Evolutionary conservation across 2,888 invertebrate genomes (phyloP), one percentile per base, ranked within the genome.

Genomic region (Pristionchus fissidentatus): DNA sequence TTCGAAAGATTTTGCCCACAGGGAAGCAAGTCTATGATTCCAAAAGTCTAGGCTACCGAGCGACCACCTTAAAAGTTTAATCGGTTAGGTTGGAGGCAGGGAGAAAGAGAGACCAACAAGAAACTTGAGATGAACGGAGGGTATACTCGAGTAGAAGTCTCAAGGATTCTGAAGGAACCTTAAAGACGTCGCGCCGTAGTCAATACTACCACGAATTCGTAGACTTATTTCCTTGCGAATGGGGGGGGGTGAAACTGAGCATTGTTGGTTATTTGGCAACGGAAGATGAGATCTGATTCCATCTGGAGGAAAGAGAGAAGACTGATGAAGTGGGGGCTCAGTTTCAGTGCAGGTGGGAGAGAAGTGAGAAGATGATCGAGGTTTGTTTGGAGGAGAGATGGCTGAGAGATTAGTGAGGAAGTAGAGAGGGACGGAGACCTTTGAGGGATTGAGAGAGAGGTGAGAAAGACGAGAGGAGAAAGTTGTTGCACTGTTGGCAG

Each of bases 281-380:
- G 70, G 70, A 70, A 70, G 75, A 75, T 46, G 75, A 32, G 49
- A 49, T 46, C 49, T 49, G 41, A 75, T 46, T 75, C 49, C 46
- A 75, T 75, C 3, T 4, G 29, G 43, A 19, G 19, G 46, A 29
- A 75, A 41, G 46, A 26, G 26, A 0, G 43, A 66, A 41, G 73
- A 29, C 32, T 52, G 75, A 75, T 46, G 46, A 75, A 75, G 49
- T 75, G 75, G 49, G 22, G 49, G 46, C 49, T 49, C 75, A 70
- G 43, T 70, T 75, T 52, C 75, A 75, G 46, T 49, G 32, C 46
- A 75, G 75, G 49, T 52, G 49, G 75, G 35, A 41, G 66, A 43
- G 43, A 43, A 49, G 75, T 35, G 70, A 70, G 49, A 46, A 75
- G 75, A 52, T 49, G 75, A 75, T 19, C 22, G 49, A 15, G 0